Conservation (phyloP, 2,113 vertebrate species). For the Psittacara wagleri region DNA sequence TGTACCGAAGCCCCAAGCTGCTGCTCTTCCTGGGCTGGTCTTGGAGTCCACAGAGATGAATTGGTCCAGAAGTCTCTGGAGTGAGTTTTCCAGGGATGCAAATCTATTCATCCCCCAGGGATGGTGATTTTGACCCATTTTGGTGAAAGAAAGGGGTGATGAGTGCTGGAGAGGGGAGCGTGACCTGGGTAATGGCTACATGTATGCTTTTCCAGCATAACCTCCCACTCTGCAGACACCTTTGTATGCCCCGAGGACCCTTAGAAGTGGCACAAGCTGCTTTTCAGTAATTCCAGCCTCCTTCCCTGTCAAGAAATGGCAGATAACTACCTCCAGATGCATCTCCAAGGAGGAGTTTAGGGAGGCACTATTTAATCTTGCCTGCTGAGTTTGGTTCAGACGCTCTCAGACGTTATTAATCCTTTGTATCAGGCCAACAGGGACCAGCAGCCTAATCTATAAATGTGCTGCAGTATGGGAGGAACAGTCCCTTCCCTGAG, state of each 20-base stretch:
- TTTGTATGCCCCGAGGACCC: neutral
- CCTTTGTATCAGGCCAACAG: neutral
- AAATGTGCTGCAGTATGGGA: neutral
- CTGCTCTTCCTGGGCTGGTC: neutral
- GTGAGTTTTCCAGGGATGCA: neutral
- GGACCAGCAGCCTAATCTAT: neutral
- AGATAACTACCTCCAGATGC: neutral
- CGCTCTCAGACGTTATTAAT: neutral
- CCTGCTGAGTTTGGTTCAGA: conserved; percentile 6
- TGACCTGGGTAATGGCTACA: neutral
- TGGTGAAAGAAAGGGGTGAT: neutral
- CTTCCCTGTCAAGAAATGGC: neutral
- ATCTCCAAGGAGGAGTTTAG: neutral
- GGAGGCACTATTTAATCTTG: neutral
- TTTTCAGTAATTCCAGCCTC: neutral
- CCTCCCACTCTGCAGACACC: neutral
- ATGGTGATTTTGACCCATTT: neutral
- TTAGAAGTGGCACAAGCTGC: neutral
- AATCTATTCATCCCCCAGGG: neutral
- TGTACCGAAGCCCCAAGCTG: neutral
- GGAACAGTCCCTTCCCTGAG: neutral
- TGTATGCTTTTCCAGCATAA: rapidly evolving
- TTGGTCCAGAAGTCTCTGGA: neutral
- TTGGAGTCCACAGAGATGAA: rapidly evolving
- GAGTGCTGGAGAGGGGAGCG: neutral